A percentile compares a stretch with the other conserved stretches of the same genome.
These are phyloP conservation scores for Dendrolimus houi DNA, from an alignment of 2,888 invertebrate species.

Conservation along the genomic window DNA sequence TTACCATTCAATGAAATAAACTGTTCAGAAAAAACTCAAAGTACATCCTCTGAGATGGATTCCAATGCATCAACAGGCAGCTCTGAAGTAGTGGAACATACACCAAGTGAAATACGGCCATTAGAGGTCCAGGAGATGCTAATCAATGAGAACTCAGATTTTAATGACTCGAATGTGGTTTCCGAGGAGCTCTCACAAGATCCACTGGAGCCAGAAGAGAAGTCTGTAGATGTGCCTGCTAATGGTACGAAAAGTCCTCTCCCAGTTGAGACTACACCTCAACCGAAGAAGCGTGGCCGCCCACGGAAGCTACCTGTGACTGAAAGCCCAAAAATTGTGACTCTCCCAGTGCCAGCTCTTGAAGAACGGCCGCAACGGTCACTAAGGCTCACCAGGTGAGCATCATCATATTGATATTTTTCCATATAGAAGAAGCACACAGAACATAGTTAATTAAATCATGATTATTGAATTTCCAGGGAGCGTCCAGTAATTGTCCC, in stretches of 20 bases:
- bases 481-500: slow-evolving; percentile 54
- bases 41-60: slow-evolving; percentile 41
- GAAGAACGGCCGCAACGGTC: slow-evolving; percentile 68
- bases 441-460: no score
- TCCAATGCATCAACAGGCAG: slow-evolving; percentile 54
- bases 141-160: slow-evolving; percentile 63
- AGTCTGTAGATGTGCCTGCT: slow-evolving; percentile 21
- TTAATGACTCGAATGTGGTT: slow-evolving; percentile 44
- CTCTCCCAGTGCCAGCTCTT: slow-evolving; percentile 52
- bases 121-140: slow-evolving; percentile 56
- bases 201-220: slow-evolving; percentile 57
- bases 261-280: slow-evolving; percentile 47
- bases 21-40: slow-evolving; percentile 38
- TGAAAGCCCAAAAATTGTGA: slow-evolving; percentile 39
- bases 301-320: slow-evolving; percentile 61
- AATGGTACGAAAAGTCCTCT: slow-evolving; percentile 30
- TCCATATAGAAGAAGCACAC: no score
- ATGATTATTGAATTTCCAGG: slow-evolving; percentile 28
- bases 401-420: background rate
- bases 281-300: slow-evolving; percentile 65
- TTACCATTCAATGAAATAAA: slow-evolving; percentile 45
- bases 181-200: slow-evolving; percentile 60
- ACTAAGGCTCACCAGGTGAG: slow-evolving; percentile 59
- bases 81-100: slow-evolving; percentile 43
- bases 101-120: slow-evolving; percentile 41